Base-by-base conservation (phyloP, 2,888 invertebrate genomes). In the Spodoptera picta region DNA sequence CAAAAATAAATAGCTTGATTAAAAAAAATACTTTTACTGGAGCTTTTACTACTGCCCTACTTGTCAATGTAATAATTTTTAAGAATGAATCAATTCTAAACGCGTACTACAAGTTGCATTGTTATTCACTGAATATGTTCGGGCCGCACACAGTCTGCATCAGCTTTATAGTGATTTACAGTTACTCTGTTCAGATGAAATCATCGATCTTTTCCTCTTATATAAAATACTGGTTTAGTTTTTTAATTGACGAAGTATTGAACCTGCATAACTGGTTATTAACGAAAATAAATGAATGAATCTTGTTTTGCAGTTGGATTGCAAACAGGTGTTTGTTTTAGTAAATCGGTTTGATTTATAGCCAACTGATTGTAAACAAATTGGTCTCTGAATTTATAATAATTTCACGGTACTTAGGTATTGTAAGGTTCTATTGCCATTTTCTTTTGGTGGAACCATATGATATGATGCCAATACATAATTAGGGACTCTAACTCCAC, bases 111-210 rank as follows among this genome's bases (percentile, higher is more conserved):
- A 53, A 48, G 43, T 44, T 43, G 2, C 31, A 73, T 73, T 74
- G 53, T 53, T 61, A 73, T 73, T 65, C 74, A 59, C 43, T 41
- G 43, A 19, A 51, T 48, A 43, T 19, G 10, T 31, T 62, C 56
- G 49, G 57, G 57, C 65, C 60, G 31, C 14, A 65, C 60, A 31
- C 52, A 44, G 74, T 58, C 60, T 67, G 68, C 72, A 67, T 72
- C 52, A 55, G 31, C 44, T 27, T 47, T 49, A n/a, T 27, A 24
- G 58, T 43, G 44, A 10, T 24, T 47, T 59, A 69, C 63, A 54
- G 58, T 68, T 71, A 52, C 24, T 48, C 42, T 14, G 27, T 54
- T 43, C 63, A 49, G 46, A 53, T 10, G 19, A 24, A 54, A 44
- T 49, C 45, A 45, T 11, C 23, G 48, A 44, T 45, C 41, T 27